phyloP scores from a whole-genome alignment of 2,113 vertebrate genomes.

The Boulengeromyrus knoepffleri region DNA sequence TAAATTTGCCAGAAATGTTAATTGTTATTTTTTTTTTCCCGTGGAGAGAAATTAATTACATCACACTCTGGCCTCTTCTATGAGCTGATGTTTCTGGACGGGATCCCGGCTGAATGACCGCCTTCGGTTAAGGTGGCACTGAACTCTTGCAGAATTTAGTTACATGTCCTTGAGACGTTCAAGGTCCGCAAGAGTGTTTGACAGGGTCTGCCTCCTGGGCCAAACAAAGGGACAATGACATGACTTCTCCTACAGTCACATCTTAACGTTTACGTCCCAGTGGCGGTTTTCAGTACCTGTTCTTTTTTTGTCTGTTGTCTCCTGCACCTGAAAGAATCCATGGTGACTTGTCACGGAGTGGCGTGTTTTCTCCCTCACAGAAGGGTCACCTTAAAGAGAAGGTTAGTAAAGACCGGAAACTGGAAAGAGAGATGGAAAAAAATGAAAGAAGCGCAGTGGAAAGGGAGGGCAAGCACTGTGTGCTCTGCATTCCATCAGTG shows the following conservation, averaged over 20 bases:
- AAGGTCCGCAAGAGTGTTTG: neutral
- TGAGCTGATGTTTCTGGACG: slow-evolving; percentile 1
- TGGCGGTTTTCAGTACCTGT: neutral
- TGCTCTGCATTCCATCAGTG: neutral
- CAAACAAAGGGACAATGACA: neutral
- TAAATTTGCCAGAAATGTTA: neutral
- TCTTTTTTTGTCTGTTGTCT: neutral
- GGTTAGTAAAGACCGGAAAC: neutral
- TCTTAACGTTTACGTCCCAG: neutral
- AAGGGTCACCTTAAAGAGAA: neutral
- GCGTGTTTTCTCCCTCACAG: neutral
- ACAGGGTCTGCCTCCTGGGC: neutral
- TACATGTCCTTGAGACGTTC: neutral
- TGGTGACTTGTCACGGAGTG: neutral
- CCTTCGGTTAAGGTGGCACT: neutral
- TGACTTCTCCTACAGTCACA: neutral
- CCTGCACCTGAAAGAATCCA: neutral
- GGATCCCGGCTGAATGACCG: neutral
- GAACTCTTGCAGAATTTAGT: neutral
- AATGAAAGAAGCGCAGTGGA: neutral
- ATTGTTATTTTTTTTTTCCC: neutral
- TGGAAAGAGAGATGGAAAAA: neutral
- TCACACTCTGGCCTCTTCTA: neutral
- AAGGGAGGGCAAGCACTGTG: neutral
- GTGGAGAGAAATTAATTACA: slow-evolving; percentile 9